Conservation (phyloP, 2,113 vertebrate genomes). For the Myodes glareolus region DNA sequence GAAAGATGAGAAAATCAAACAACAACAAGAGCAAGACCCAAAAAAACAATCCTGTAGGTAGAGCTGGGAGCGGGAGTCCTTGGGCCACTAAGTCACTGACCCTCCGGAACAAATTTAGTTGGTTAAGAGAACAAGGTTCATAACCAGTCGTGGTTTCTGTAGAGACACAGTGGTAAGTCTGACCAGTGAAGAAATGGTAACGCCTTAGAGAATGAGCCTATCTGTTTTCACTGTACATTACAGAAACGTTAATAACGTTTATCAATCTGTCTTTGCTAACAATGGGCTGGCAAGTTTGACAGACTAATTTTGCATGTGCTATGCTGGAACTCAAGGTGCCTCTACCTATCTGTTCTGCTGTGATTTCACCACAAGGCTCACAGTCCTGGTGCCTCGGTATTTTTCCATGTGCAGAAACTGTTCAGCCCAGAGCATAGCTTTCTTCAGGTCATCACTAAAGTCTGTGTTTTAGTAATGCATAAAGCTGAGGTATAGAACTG, state of each 20-base stretch:
- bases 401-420: neutral
- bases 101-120: neutral
- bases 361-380: neutral
- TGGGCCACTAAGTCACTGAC: neutral
- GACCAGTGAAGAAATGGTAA: neutral
- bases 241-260: constrained; percentile 30
- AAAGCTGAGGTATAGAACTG: constrained; percentile 1
- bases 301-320: neutral
- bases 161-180: neutral
- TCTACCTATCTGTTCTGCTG: neutral
- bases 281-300: constrained; percentile 30
- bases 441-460: constrained; percentile 2
- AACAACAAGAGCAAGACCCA: neutral
- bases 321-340: neutral
- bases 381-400: neutral
- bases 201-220: neutral
- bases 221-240: neutral
- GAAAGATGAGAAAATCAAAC: neutral
- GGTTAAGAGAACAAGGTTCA: neutral
- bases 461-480: constrained; percentile 50
- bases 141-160: neutral
- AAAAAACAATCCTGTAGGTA: neutral
- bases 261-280: neutral
- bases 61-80: neutral
- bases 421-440: neutral